Base-by-base conservation (phyloP, 2,797 vertebrate genomes). In the Bufotes viridis region DNA sequence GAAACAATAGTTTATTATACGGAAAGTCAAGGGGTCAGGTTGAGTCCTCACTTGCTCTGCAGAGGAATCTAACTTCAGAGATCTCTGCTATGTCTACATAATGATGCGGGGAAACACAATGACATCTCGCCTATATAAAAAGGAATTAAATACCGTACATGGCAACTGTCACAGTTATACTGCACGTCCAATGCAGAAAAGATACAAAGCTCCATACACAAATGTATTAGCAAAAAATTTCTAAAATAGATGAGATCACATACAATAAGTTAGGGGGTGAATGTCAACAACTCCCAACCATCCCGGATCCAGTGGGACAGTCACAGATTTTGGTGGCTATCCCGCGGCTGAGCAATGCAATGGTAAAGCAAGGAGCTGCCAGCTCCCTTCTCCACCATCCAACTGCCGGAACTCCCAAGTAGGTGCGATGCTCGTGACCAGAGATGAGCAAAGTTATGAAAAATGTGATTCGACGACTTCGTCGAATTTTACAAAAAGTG, bases 1-100 rank as follows among this genome's bases (percentile, higher is more conserved):
- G 65, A 81, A 79, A 89, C 88, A 89, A 89, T 89, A 70, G 70
- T 78, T 63, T 70, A 89, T 86, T 89, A 89, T 89, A 78, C 26
- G 14, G 18, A 22, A 70, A 83, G 85, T 86, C 79, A 82, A 75
- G 49, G 60, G 80, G 84, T 89, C 69, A 86, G 53, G 61, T 51
- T n/a, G 53, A 78, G 88, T 86, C 88, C 88, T 89, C 29, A 86
- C 53, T 72, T 87, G 84, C 79, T 83, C 84, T 89, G 51, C 61
- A 26, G 74, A 89, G 80, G 80, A 85, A 86, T 78, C 79, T 82
- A 34, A 78, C 72, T 24, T 42, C 67, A 61, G 49, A 22, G n/a
- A 82, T 78, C 80, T 83, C 88, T 61, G 79, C 78, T 67, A 76
- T 69, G 70, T 51, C 51, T 24, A 61, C 83, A 22, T 78, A 65